Evolutionary conservation across 2,113 vertebrate genomes (phyloP), one percentile per base, ranked within the genome.

Genomic region (Lynx canadensis): DNA sequence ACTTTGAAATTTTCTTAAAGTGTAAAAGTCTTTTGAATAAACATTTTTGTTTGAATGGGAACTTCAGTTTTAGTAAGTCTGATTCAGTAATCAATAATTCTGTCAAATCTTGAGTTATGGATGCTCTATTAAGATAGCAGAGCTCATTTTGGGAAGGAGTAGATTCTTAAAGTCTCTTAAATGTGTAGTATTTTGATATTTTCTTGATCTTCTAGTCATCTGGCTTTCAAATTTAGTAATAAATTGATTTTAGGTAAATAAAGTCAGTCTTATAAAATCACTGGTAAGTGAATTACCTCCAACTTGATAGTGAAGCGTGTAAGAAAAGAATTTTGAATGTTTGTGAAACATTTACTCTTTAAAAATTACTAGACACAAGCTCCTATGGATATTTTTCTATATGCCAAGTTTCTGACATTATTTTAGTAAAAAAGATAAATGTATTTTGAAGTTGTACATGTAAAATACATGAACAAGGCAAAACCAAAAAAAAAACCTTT

Each of bases 161-260:
- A 92, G 27, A 38, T 52, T 91, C 41, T 93, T 81, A 71, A 76
- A 76, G 27, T 78, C 27, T 93, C 71, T n/a, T 68, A 74, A 87
- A 60, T 86, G 66, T 87, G 8, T 83, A 91, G 14, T 84, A 95
- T 82, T 95, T 74, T 96, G 16, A 52, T 93, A 38, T 96, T 69
- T 89, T 92, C 71, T 84, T 86, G 18, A 66, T 84, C 88, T 95
- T 19, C 84, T 76, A 82, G 31, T 65, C 14, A 48, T 91, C 38
- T 84, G 66, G 69, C 36, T 90, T 96, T 86, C 41, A 80, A 79
- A 66, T 88, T 90, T 78, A 84, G 29, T 87, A 74, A 45, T 68
- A 73, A 38, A 79, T 94, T 90, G 91, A 60, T 81, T 82, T 91
- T 86, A n/a, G 19, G 33, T 78, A 78, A 65, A 89, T 80, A 33